Base-by-base conservation (phyloP, 2,113 vertebrate species). In the Macrotus californicus region DNA sequence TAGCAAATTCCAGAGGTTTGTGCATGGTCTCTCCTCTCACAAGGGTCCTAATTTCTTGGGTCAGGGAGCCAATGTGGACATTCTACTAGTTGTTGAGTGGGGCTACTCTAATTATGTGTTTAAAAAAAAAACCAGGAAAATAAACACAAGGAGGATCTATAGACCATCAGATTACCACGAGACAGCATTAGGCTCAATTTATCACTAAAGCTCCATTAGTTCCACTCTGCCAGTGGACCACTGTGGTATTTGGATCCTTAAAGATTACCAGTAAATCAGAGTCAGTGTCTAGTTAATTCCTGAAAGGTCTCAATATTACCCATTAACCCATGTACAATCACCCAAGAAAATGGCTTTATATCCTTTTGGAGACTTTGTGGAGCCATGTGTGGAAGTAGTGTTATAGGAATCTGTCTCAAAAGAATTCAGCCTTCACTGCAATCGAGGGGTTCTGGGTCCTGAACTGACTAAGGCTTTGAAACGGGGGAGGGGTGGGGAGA, bases 121-220 rank as follows among this genome's bases (percentile, higher is more conserved):
- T 39, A 70, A 73, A 88, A 77, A 54, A 91, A 73, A 88, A 77
- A 54, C 88, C 11, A 73, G 34, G 43, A 87, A 96, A 96, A 66
- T 84, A 91, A 89, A 77, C 50, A 70, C 48, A 91, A 79, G 39
- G 59, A 94, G 24, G 22, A 79, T 61, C 66, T 87, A n/a, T 31
- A 90, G 46, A 77, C 18, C 22, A 36, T 19, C 39, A 88, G 48
- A 69, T 89, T 94, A 46, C 59, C 76, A 46, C 66, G 50, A 50
- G 72, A 46, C 39, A 80, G 56, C 24, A 3, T 34, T 59, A 19
- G 54, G n/a, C 26, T 54, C 50, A 73, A 96, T 91, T 93, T 91
- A 79, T 91, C 86, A 89, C 66, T 70, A 91, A 81, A 36, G 4
- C 15, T 96, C 24, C 46, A 29, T 48, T 39, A 75, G 39, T 34